Evolutionary conservation across 2,888 invertebrate genomes (phyloP).

Genomic region (Cosmia pyralina): DNA sequence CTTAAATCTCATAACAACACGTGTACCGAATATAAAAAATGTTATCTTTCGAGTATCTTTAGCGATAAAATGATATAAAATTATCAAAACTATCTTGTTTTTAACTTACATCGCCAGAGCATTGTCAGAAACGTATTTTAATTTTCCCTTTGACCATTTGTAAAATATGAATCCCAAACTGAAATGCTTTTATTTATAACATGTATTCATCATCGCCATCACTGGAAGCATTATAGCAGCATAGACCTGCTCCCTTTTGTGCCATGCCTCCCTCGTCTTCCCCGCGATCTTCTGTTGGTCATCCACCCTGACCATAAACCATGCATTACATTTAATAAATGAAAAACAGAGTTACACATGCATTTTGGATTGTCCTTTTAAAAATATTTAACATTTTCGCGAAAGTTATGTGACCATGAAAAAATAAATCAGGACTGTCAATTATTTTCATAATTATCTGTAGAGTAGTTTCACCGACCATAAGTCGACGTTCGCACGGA

Average conservation of each 20-base stretch:
- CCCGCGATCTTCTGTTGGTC: too few species aligned
- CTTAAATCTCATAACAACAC: background rate
- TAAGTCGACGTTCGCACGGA: too few species aligned
- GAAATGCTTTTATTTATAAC: too few species aligned
- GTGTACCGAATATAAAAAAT: background rate
- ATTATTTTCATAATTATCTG: background rate
- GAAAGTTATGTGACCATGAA: background rate
- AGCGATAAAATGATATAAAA: background rate
- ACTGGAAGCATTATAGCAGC: too few species aligned
- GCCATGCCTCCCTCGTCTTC: too few species aligned
- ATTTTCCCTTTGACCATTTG: constrained; percentile 6
- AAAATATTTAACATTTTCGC: background rate
- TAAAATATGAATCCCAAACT: background rate
- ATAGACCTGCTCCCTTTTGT: too few species aligned
- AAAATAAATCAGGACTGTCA: background rate
- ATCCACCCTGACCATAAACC: too few species aligned
- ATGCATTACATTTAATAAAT: background rate
- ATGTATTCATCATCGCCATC: too few species aligned
- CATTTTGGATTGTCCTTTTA: background rate
- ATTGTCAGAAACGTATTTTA: background rate
- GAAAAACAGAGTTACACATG: too few species aligned
- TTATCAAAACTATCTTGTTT: background rate
- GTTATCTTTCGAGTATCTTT: background rate
- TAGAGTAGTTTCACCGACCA: background rate
- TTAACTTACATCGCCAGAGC: background rate